phyloP scores from a whole-genome alignment of 2,113 vertebrate genomes.

The Butorides virescens region DNA sequence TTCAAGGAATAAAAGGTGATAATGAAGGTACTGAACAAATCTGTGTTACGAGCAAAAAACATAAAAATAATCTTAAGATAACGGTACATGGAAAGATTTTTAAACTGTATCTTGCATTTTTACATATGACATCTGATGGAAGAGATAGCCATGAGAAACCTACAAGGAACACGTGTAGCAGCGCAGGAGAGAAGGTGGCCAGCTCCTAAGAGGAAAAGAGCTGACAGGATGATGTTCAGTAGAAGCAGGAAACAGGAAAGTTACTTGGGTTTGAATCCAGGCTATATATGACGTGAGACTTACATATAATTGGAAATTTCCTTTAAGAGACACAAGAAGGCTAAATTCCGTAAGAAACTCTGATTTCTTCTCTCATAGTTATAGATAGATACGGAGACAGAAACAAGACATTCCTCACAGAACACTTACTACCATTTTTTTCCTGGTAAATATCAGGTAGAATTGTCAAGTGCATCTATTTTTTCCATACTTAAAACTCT shows the following conservation, averaged over 20 bases:
- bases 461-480: neutral
- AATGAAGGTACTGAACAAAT: neutral
- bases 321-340: neutral
- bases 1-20: neutral
- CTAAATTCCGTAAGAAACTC: neutral
- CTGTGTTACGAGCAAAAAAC: neutral
- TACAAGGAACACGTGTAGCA: neutral
- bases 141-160: neutral
- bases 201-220: neutral
- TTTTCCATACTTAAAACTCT: neutral
- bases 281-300: neutral
- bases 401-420: neutral
- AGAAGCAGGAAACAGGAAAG: neutral
- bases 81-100: neutral
- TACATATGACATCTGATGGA: neutral
- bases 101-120: neutral
- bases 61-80: neutral
- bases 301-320: neutral
- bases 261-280: neutral
- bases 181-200: neutral
- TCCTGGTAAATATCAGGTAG: neutral
- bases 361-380: neutral
- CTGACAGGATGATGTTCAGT: neutral
- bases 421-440: neutral
- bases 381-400: neutral